phyloP scores from a whole-genome alignment of 2,113 vertebrate species.

The Daubentonia madagascariensis region DNA sequence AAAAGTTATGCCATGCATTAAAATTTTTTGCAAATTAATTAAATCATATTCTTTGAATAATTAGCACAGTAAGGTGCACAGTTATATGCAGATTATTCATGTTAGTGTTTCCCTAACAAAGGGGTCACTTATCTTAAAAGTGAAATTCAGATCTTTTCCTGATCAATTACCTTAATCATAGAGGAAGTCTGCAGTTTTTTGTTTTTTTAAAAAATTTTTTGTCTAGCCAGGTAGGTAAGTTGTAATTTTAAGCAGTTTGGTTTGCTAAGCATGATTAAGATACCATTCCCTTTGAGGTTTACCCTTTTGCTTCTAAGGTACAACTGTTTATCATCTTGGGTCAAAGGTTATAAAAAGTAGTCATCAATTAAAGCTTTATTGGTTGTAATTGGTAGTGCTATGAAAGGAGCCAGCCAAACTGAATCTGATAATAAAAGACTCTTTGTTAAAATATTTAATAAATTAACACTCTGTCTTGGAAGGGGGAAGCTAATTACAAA shows the following conservation, averaged over 20 bases:
- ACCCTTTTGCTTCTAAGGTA: slow-evolving; percentile 49
- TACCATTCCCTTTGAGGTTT: slow-evolving; percentile 71
- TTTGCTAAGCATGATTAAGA: slow-evolving; percentile 58
- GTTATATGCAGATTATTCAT: slow-evolving; percentile 36
- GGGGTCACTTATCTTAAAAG: slow-evolving; percentile 53
- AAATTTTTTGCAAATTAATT: background rate
- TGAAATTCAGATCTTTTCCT: slow-evolving; percentile 66
- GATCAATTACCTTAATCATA: slow-evolving; percentile 62
- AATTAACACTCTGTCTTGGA: slow-evolving; percentile 69
- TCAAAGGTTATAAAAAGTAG: slow-evolving; percentile 77
- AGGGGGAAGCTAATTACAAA: slow-evolving; percentile 72
- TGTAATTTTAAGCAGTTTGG: slow-evolving; percentile 68
- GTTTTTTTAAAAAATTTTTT: slow-evolving; percentile 39
- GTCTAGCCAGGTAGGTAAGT: slow-evolving; percentile 51
- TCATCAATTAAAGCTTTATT: slow-evolving; percentile 79
- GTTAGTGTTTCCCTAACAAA: slow-evolving; percentile 37
- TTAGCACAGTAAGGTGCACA: background rate
- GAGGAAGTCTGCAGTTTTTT: slow-evolving; percentile 59
- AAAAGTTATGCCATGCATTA: background rate
- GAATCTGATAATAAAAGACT: slow-evolving; percentile 72
- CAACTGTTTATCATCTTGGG: slow-evolving; percentile 70
- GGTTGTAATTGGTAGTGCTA: slow-evolving; percentile 59
- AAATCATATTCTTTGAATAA: slow-evolving; percentile 13
- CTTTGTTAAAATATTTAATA: slow-evolving; percentile 81
- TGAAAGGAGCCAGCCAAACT: slow-evolving; percentile 72